A percentile compares a stretch with the other conserved stretches of the same genome.
Evolutionary conservation across 2,888 invertebrate genomes (phyloP).

Genomic region (Rhyacophila evoluta): DNA sequence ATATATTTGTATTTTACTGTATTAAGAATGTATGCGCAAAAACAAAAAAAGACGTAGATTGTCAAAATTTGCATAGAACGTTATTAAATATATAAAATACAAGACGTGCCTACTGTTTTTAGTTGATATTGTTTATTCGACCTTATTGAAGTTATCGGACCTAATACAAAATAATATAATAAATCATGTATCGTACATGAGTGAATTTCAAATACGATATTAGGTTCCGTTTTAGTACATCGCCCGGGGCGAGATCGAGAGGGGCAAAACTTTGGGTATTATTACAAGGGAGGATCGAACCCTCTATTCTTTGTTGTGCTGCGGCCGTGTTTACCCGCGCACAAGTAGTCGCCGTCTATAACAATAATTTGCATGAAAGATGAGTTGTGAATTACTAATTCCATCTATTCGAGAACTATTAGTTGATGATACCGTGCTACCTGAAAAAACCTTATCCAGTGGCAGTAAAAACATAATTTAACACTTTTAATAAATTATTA

Average conservation of each 20-base stretch:
- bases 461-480: neutral
- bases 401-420: slow-evolving; percentile 48
- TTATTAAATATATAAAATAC: no score
- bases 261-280: slow-evolving; percentile 26
- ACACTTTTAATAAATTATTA: no score
- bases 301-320: slow-evolving; percentile 27
- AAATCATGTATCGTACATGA: slow-evolving; percentile 12
- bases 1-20: no score
- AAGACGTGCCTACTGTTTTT: neutral
- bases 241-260: neutral
- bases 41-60: no score
- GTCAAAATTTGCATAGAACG: no score
- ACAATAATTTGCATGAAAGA: slow-evolving; percentile 48
- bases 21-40: no score
- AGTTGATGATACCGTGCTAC: slow-evolving; percentile 42
- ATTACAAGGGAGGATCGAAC: slow-evolving; percentile 38
- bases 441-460: slow-evolving; percentile 29
- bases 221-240: slow-evolving; percentile 11
- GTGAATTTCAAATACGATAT: slow-evolving; percentile 19
- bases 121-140: neutral
- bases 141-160: neutral
- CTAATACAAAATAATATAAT: neutral
- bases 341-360: slow-evolving; percentile 30
- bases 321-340: slow-evolving; percentile 20
- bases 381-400: slow-evolving; percentile 50